A percentile compares a stretch with the other conserved stretches of the same genome.
phyloP scores from a whole-genome alignment of 2,113 vertebrate species.

The Fregetta grallaria region DNA sequence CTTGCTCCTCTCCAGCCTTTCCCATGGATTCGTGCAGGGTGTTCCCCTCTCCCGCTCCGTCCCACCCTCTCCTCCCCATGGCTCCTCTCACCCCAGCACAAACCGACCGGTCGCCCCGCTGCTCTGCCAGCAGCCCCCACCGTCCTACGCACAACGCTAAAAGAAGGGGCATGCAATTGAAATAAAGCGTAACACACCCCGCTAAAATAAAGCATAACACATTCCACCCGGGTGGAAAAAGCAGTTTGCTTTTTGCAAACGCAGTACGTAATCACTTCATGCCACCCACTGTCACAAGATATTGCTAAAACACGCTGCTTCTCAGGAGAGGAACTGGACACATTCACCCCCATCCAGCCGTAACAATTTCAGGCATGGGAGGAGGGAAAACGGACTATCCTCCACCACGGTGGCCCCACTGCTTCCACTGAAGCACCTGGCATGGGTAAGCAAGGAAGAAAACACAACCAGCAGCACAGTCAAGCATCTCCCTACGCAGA shows the following conservation, averaged over 20 bases:
- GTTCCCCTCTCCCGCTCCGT: background rate
- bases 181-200: background rate
- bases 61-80: background rate
- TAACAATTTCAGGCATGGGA: background rate
- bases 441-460: background rate
- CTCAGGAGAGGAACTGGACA: background rate
- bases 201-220: background rate
- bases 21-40: accelerated
- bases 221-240: background rate
- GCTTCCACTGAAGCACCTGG: background rate
- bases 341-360: no score
- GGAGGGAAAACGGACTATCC: background rate
- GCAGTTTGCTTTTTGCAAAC: background rate
- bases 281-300: background rate
- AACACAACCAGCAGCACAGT: background rate
- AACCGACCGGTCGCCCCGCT: accelerated
- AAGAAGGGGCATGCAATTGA: background rate
- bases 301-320: background rate
- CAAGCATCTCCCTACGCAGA: background rate
- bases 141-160: accelerated
- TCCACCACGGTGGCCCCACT: background rate
- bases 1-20: background rate
- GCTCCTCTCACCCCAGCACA: background rate
- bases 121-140: background rate
- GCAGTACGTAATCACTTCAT: background rate